Base-by-base conservation (phyloP, 2,888 invertebrate species). In the Diloba caeruleocephala region DNA sequence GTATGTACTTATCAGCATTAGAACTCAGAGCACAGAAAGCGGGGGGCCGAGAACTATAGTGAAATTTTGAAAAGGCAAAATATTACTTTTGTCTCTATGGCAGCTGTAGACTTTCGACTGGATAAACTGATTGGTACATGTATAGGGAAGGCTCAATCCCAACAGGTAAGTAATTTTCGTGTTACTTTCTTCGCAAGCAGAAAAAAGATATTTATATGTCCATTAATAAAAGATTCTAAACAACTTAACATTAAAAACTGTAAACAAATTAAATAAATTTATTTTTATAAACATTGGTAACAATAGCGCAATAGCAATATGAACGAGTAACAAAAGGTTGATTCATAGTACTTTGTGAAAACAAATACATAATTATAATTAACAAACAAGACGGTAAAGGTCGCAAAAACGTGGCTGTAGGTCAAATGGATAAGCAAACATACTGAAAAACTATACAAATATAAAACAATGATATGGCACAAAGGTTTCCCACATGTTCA, bases 291-390 rank as follows among this genome's bases (percentile, higher is more conserved):
- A 65, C 37, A 33, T 2, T 7, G 17, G 2, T 14, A 44, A 65
- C 62, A 68, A 63, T 36, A 15, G 17, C 9, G 3, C 17, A 10
- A 12, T 33, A n/a, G n/a, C n/a, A n/a, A 36, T 29, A 31, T 45
- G 28, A 31, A 36, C n/a, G n/a, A n/a, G n/a, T 32, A 43, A 31
- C 45, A 60, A 65, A 44, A 31, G 54, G 46, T 26, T 68, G 56
- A 65, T 65, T 68, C 54, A 69, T 43, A 26, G 29, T 58, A 69
- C 66, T 45, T 55, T 57, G 64, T 65, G 33, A 31, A 31, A 29
- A 58, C 51, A 59, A 54, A 64, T 10, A 48, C 17, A 34, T 48
- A 57, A 54, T 44, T 51, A 28, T 50, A 41, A 39, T 49, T 34
- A 25, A 37, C 37, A 55, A 52, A 45, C 37, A 53, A 46, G 49